Conservation (phyloP, 1,140 invertebrate species). For the Streblospio benedicti region DNA sequence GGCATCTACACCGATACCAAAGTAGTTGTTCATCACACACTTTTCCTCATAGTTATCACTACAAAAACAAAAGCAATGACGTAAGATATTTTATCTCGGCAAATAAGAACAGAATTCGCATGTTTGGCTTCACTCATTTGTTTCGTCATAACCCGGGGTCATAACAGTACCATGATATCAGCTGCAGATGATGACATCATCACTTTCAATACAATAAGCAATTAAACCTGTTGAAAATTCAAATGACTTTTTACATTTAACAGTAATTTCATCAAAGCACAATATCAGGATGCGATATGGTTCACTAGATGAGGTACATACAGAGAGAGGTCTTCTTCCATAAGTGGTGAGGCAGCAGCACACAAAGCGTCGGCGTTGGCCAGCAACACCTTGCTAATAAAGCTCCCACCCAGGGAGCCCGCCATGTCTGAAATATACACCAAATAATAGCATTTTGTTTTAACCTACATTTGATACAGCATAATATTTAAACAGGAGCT, state of each 20-base stretch:
- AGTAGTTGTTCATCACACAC: slow-evolving; percentile 99
- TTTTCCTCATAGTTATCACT: slow-evolving; percentile 85
- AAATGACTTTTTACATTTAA: no score
- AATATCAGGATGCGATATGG: no score
- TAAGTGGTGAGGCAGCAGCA: slow-evolving; percentile 82
- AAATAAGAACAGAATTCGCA: slow-evolving; percentile 1
- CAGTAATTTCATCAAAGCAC: no score
- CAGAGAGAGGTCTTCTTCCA: slow-evolving; percentile 80
- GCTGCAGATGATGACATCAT: no score
- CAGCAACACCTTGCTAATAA: slow-evolving; percentile 81
- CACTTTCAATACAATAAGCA: no score
- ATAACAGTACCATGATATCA: no score
- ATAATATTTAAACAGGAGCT: no score
- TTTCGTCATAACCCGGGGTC: no score
- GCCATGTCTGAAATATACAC: slow-evolving; percentile 32
- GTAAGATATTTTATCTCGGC: neutral
- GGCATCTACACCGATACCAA: slow-evolving; percentile 96
- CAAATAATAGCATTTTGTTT: slow-evolving; percentile 39
- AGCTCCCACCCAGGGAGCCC: slow-evolving; percentile 54
- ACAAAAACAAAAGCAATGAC: slow-evolving; percentile 22
- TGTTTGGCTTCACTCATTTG: no score
- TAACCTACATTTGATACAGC: no score
- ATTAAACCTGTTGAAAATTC: no score
- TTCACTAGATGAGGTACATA: no score
- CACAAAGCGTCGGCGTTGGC: slow-evolving; percentile 94